These are phyloP conservation scores for Burhinus bistriatus DNA, from an alignment of 2,113 vertebrate species.

Conservation along the genomic window DNA sequence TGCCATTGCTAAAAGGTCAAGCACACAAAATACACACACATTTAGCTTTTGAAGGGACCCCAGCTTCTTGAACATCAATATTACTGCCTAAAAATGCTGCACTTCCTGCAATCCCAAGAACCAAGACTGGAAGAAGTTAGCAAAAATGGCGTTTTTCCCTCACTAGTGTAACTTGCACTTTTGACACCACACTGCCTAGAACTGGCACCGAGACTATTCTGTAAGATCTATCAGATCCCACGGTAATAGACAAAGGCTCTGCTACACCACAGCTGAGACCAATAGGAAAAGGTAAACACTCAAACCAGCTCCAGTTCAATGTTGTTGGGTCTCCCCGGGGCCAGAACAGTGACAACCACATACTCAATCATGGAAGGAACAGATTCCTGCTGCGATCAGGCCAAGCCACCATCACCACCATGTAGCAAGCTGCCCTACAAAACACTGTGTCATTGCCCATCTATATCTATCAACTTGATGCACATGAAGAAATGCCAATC, in stretches of 20 bases:
- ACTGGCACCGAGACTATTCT: background rate
- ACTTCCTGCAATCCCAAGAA: background rate
- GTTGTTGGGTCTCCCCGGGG: no score
- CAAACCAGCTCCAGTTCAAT: background rate
- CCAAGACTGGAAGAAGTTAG: background rate
- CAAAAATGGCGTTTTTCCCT: background rate
- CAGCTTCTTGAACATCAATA: background rate
- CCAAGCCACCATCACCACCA: background rate
- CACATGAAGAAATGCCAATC: background rate
- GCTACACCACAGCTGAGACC: background rate
- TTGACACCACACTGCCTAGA: background rate
- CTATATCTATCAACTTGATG: background rate
- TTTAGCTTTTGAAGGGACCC: background rate
- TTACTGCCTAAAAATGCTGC: background rate
- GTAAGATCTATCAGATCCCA: no score
- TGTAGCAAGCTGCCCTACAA: background rate
- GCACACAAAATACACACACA: background rate
- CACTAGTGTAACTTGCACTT: background rate
- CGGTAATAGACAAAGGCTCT: background rate
- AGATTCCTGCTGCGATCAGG: background rate
- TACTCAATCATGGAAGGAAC: fast-evolving
- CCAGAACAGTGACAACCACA: no score
- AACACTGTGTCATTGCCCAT: background rate
- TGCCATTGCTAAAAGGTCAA: background rate
- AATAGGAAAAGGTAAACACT: background rate